A percentile compares a stretch with the other conserved stretches of the same genome.
Evolutionary conservation across 2,888 invertebrate species (phyloP).

Genomic region (Pinctada fucata): DNA sequence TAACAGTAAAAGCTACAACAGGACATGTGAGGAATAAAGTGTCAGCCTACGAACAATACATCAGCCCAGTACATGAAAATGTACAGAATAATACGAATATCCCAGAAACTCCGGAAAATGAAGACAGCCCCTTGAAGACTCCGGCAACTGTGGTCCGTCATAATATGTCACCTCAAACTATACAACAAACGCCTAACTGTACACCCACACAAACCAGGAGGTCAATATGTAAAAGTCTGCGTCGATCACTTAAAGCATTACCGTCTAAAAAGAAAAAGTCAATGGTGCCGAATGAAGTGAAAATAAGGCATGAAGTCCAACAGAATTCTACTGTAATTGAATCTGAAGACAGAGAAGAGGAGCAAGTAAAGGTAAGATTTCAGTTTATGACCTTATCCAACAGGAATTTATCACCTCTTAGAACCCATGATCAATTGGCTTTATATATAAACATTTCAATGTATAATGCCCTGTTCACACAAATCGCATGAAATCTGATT

Average conservation of each 20-base stretch:
- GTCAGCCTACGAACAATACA: conserved; percentile 55
- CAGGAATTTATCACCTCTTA: too few species aligned
- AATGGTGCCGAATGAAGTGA: not conserved
- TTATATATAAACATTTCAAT: too few species aligned
- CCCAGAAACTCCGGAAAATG: conserved; percentile 39
- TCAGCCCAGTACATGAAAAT: conserved; percentile 26
- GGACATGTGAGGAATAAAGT: conserved; percentile 53
- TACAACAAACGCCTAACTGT: conserved; percentile 26
- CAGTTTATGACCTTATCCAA: too few species aligned
- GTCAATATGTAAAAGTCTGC: conserved; percentile 8
- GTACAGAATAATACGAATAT: conserved; percentile 7
- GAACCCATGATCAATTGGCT: too few species aligned
- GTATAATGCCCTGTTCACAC: too few species aligned
- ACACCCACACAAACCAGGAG: not conserved
- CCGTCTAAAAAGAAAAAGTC: not conserved
- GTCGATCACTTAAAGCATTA: not conserved
- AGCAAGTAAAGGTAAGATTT: too few species aligned
- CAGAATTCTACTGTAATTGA: not conserved
- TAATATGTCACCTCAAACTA: not conserved
- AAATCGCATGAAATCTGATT: too few species aligned
- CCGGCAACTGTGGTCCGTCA: conserved; percentile 25
- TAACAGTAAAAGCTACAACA: conserved; percentile 10
- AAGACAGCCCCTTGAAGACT: conserved; percentile 4
- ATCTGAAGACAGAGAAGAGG: not conserved
- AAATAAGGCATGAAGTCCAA: not conserved